Conservation (phyloP, 1,140 invertebrate species). For the Delia radicum region DNA sequence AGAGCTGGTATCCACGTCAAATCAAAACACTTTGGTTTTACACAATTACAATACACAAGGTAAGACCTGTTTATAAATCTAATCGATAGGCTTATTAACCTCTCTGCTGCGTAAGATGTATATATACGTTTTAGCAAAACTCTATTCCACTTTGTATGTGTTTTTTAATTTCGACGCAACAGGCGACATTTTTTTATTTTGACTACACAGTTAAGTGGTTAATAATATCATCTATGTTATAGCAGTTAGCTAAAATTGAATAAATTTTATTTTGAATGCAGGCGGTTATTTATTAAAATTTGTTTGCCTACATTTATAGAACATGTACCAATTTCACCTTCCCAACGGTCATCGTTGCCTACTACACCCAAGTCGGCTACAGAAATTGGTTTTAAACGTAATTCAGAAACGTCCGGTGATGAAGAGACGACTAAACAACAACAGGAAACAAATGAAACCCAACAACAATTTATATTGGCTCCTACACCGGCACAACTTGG, state of each 20-base stretch:
- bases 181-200: too few relatives aligned
- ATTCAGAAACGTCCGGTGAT: conserved; percentile 25
- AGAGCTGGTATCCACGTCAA: conserved; percentile 26
- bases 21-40: conserved; percentile 44
- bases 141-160: background rate
- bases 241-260: too few relatives aligned
- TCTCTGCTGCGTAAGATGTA: too few relatives aligned
- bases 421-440: conserved; percentile 52
- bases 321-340: conserved; percentile 41
- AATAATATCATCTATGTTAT: background rate
- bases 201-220: background rate
- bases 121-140: too few relatives aligned
- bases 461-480: conserved; percentile 75
- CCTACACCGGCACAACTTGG: conserved; percentile 92
- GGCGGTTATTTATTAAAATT: too few relatives aligned
- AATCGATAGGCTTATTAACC: too few relatives aligned
- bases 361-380: conserved; percentile 49
- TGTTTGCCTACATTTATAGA: conserved; percentile 33
- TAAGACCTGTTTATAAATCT: too few relatives aligned
- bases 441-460: conserved; percentile 51
- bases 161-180: too few relatives aligned
- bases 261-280: too few relatives aligned
- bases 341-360: conserved; percentile 44
- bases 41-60: conserved; percentile 37
- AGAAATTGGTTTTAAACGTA: conserved; percentile 40